Evolutionary conservation across 1,140 invertebrate species (phyloP).

Genomic region (Akabosia matsudoensis): DNA sequence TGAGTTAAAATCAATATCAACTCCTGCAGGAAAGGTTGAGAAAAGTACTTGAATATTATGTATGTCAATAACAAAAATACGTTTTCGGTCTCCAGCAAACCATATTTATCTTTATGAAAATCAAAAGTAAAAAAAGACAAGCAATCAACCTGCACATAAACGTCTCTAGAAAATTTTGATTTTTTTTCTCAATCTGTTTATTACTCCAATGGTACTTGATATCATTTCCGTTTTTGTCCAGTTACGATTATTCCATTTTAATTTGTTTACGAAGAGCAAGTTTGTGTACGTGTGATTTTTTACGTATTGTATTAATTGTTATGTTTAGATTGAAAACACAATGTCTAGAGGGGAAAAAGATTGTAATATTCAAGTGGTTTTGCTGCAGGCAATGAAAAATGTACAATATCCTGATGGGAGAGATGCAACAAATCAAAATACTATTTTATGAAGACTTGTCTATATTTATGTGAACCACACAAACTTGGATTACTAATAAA

Average conservation of each 20-base stretch:
- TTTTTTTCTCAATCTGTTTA: background rate
- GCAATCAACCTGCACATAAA: background rate
- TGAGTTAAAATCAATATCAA: background rate
- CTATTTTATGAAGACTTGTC: constrained; percentile 7
- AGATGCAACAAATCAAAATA: constrained; percentile 2
- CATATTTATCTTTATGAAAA: no score
- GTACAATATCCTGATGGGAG: constrained; percentile 2
- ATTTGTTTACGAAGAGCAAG: background rate
- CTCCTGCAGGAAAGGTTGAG: constrained; percentile 4
- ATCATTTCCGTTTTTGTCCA: background rate
- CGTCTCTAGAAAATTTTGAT: background rate
- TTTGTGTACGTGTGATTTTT: background rate
- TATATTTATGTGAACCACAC: background rate
- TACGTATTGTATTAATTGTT: background rate
- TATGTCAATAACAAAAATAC: no score
- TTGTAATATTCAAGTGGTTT: no score
- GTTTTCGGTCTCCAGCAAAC: no score
- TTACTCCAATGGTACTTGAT: background rate
- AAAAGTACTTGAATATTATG: background rate
- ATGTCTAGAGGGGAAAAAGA: no score
- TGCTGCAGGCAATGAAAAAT: background rate
- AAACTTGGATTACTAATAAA: background rate
- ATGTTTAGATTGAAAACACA: no score
- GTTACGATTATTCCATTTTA: constrained; percentile 10
- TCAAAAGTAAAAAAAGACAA: background rate